Percentiles rank a stretch among this genome's conserved stretches.
Evolutionary conservation across 2,888 invertebrate genomes (phyloP).

Genomic region (Drosophila mulleri): DNA sequence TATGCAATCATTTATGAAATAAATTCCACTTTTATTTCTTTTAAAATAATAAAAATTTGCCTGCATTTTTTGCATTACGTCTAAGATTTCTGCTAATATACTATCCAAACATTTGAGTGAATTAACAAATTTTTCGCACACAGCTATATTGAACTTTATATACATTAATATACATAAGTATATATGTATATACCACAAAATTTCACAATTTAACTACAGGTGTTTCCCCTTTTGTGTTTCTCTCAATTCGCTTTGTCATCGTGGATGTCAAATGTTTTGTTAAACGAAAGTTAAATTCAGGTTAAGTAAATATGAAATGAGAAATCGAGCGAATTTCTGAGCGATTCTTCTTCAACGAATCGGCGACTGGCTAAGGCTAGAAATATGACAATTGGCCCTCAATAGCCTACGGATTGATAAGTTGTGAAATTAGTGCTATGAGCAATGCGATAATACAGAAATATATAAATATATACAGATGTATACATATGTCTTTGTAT

Average conservation of each 20-base stretch:
- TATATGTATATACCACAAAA: not conserved
- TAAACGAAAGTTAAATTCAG: constrained; percentile 21
- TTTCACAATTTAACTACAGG: not conserved
- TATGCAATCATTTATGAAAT: no score
- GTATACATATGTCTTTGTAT: constrained; percentile 1
- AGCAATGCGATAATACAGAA: constrained; percentile 7
- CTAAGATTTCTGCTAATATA: no score
- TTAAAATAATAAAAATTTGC: not conserved
- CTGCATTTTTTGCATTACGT: not conserved
- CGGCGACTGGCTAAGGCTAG: constrained; percentile 1
- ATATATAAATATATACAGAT: constrained; percentile 9
- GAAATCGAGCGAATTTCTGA: constrained; percentile 16
- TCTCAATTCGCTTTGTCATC: not conserved
- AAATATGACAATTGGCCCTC: constrained; percentile 10
- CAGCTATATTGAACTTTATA: not conserved
- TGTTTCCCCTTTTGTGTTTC: not conserved
- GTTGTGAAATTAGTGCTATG: constrained; percentile 40
- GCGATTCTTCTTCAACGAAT: constrained; percentile 6
- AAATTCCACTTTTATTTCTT: no score
- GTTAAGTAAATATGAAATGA: not conserved
- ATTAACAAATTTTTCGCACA: not conserved
- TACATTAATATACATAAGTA: no score
- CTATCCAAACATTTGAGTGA: not conserved
- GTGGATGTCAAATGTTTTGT: constrained; percentile 16
- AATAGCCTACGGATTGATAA: constrained; percentile 32